Percentiles rank a stretch among this genome's conserved stretches.
Evolutionary conservation across 2,113 vertebrate species (phyloP).

Genomic region (Trinectes maculatus): DNA sequence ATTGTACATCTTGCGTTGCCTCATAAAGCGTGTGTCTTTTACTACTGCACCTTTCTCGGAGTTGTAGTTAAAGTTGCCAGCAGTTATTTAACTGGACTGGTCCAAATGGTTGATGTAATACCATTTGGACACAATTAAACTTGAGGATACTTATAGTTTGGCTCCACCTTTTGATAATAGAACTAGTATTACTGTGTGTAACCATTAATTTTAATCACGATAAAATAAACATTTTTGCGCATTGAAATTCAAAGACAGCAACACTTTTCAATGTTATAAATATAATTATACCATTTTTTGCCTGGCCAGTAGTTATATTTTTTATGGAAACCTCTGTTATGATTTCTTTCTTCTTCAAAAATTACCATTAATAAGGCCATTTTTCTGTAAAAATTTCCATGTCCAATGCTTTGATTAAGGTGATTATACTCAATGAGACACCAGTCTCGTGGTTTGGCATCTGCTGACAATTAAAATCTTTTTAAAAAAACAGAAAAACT

Average conservation of each 20-base stretch:
- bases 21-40: no score
- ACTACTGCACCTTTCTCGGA: neutral
- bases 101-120: neutral
- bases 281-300: neutral
- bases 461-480: constrained; percentile 47
- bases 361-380: constrained; percentile 13
- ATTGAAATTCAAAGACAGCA: neutral
- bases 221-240: neutral
- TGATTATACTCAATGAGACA: constrained; percentile 47
- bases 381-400: constrained; percentile 37
- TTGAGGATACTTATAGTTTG: no score
- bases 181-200: neutral
- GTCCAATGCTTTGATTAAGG: constrained; percentile 49
- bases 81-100: neutral
- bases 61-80: neutral
- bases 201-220: neutral
- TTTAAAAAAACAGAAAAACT: constrained; percentile 33
- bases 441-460: constrained; percentile 36
- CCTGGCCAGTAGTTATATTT: neutral
- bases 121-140: neutral
- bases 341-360: neutral
- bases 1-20: no score
- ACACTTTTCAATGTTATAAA: neutral
- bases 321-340: constrained; percentile 6
- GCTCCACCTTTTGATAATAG: no score